Conservation (phyloP, 2,888 invertebrate species). For the Actias luna region DNA sequence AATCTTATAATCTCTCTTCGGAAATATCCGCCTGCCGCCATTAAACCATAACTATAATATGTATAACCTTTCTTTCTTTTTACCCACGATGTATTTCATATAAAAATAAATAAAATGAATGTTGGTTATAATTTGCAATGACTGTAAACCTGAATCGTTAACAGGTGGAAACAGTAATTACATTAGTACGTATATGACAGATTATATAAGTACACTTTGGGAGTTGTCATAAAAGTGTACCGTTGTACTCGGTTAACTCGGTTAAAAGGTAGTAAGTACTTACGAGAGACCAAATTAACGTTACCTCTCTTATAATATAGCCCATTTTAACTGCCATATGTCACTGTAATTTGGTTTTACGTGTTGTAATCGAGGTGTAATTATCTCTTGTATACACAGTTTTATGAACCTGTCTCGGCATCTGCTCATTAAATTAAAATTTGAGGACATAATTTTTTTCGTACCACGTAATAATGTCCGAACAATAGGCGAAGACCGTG, state of each 20-base stretch:
- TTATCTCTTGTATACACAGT: slow-evolving; percentile 13
- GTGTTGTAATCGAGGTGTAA: slow-evolving; percentile 14
- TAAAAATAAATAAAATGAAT: no score
- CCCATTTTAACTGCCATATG: not conserved
- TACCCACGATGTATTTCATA: no score
- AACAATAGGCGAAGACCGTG: slow-evolving; percentile 21
- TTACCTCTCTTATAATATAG: not conserved
- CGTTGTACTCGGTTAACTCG: slow-evolving; percentile 6
- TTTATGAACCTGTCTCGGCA: slow-evolving; percentile 5
- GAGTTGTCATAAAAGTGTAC: slow-evolving; percentile 12
- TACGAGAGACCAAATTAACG: not conserved
- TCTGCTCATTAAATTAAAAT: slow-evolving; percentile 19
- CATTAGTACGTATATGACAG: slow-evolving; percentile 6
- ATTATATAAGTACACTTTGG: slow-evolving; percentile 9
- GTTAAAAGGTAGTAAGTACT: slow-evolving; percentile 4
- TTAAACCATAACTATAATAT: no score
- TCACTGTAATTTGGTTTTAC: not conserved
- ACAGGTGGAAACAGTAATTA: not conserved
- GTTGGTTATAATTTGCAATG: not conserved
- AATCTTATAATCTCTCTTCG: no score
- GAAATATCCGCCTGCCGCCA: no score
- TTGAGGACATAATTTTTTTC: slow-evolving; percentile 11
- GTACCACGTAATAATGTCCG: slow-evolving; percentile 18
- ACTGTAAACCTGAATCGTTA: not conserved
- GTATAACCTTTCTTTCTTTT: no score